A percentile compares a stretch with the other conserved stretches of the same genome.
Evolutionary conservation across 2,888 invertebrate genomes (phyloP).

Genomic region (Athetis lepigone): DNA sequence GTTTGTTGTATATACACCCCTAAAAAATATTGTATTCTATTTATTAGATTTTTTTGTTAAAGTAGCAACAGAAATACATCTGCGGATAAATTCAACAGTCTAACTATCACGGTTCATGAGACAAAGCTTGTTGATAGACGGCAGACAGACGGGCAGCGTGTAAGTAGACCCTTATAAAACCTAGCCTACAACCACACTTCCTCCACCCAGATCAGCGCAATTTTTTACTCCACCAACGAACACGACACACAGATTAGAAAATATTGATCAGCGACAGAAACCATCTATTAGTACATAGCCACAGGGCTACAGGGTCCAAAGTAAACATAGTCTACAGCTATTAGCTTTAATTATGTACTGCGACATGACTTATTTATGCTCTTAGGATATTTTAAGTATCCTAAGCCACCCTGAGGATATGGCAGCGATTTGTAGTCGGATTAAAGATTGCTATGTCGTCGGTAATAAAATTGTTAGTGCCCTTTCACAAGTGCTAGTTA

Average conservation of each 20-base stretch:
- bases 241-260: slow-evolving; percentile 47
- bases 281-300: slow-evolving; percentile 39
- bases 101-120: no score
- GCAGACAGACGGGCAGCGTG: no score
- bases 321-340: slow-evolving; percentile 47
- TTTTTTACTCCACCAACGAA: slow-evolving; percentile 42
- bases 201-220: background rate
- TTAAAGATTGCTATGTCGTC: slow-evolving; percentile 36
- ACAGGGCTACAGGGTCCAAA: slow-evolving; percentile 32
- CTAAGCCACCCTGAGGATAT: slow-evolving; percentile 46
- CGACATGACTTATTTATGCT: slow-evolving; percentile 57
- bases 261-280: slow-evolving; percentile 44
- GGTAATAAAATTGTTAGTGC: slow-evolving; percentile 8
- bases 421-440: slow-evolving; percentile 39
- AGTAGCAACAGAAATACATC: no score
- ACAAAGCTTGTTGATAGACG: no score
- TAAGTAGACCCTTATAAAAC: no score
- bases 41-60: no score
- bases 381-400: slow-evolving; percentile 45
- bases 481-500: no score
- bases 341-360: slow-evolving; percentile 56
- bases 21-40: no score
- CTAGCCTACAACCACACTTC: background rate
- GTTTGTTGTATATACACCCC: no score
- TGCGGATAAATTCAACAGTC: no score